These are phyloP conservation scores for Naja naja DNA, from an alignment of 2,113 vertebrate species.

Conservation along the genomic window DNA sequence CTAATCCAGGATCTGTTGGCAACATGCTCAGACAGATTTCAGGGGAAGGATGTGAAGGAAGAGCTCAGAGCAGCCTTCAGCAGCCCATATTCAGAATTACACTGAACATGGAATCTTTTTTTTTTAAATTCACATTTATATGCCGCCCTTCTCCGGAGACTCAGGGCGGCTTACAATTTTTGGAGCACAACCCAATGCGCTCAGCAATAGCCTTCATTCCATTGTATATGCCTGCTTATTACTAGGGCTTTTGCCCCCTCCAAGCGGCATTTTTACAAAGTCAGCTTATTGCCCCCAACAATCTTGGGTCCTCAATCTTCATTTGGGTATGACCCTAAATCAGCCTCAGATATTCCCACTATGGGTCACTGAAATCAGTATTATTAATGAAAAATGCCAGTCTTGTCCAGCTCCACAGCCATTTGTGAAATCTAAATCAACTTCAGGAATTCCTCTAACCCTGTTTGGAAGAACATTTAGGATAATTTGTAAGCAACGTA, in stretches of 20 bases:
- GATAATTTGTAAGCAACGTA: neutral
- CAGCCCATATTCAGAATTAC: neutral
- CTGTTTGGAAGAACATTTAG: neutral
- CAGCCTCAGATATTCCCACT: neutral
- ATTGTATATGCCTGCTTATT: too few species aligned
- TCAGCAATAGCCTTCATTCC: too few species aligned
- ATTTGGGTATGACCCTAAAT: neutral
- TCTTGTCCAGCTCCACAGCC: neutral
- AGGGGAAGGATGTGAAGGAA: neutral
- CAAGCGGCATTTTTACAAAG: too few species aligned
- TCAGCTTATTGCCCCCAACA: too few species aligned
- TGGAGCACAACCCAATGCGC: too few species aligned
- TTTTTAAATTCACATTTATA: too few species aligned
- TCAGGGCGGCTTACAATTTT: too few species aligned
- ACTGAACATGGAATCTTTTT: neutral
- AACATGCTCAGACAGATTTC: neutral
- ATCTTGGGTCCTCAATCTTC: too few species aligned
- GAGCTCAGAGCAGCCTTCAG: neutral
- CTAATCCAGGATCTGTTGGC: neutral
- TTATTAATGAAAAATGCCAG: neutral
- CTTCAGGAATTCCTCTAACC: neutral
- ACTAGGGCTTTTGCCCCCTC: too few species aligned
- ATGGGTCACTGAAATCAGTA: neutral
- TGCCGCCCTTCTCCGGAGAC: too few species aligned
- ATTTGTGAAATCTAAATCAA: neutral